These are phyloP conservation scores for Rotaria macrura DNA, from an alignment of 2,888 invertebrate species.

Conservation along the genomic window DNA sequence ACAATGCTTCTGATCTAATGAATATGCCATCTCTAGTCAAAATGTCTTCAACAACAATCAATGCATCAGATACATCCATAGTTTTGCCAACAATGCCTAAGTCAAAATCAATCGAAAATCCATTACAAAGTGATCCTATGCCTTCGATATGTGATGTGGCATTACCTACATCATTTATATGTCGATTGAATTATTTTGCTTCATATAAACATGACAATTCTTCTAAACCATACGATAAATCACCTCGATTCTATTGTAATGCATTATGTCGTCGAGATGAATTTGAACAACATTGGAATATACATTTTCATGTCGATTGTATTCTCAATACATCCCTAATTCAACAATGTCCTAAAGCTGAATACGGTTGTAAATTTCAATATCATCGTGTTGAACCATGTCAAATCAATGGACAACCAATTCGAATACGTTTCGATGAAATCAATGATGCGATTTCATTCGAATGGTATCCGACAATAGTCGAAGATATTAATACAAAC, in stretches of 20 bases:
- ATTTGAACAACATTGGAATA: not conserved
- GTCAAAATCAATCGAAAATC: no score
- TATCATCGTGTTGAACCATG: slow-evolving; percentile 2
- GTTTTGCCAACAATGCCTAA: not conserved
- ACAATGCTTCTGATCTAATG: not conserved
- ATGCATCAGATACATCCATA: not conserved
- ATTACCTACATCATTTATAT: not conserved
- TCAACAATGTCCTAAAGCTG: not conserved
- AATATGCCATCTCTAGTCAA: not conserved
- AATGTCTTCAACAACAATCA: not conserved
- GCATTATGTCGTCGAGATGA: slow-evolving; percentile 17
- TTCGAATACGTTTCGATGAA: not conserved
- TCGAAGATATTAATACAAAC: not conserved
- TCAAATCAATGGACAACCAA: not conserved
- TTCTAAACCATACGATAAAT: not conserved
- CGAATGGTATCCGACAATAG: not conserved
- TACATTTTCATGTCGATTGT: not conserved
- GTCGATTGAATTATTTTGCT: not conserved
- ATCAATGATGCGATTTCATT: not conserved
- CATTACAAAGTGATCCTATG: not conserved
- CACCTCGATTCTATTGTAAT: not conserved
- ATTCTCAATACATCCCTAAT: not conserved
- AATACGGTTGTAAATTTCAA: not conserved
- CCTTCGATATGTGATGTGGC: not conserved
- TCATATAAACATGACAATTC: not conserved